Percentiles rank a stretch among this genome's conserved stretches.
These are phyloP conservation scores for Tenodera sinensis DNA, from an alignment of 2,888 invertebrate species.

Conservation along the genomic window DNA sequence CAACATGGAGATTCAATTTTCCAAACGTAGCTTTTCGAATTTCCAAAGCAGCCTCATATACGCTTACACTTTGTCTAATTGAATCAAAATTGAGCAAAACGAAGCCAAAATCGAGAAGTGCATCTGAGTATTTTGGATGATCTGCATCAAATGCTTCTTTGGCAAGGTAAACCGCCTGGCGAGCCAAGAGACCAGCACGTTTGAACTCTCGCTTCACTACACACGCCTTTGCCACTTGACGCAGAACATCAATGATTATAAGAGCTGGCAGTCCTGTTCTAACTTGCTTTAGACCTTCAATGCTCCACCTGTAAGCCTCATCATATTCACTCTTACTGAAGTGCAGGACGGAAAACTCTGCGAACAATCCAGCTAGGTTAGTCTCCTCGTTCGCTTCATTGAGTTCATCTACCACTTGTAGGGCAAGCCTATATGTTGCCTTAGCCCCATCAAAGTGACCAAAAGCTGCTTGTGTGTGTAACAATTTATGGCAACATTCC, in stretches of 20 bases:
- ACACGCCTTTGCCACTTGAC: conserved; percentile 85
- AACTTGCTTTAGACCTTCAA: conserved; percentile 68
- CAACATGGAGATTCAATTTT: conserved; percentile 80
- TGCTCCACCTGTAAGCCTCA: conserved; percentile 69
- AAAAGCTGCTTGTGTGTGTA: conserved; percentile 79
- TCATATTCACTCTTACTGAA: conserved; percentile 54
- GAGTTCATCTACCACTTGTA: conserved; percentile 52
- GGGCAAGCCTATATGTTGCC: conserved; percentile 61
- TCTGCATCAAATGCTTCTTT: conserved; percentile 48
- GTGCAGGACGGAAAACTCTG: conserved; percentile 33
- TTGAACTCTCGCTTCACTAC: conserved; percentile 83
- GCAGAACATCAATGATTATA: conserved; percentile 74
- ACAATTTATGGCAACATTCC: conserved; percentile 78
- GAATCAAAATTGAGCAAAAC: conserved; percentile 86
- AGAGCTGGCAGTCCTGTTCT: conserved; percentile 57
- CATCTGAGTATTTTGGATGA: conserved; percentile 83
- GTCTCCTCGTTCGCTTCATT: conserved; percentile 45
- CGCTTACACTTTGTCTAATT: conserved; percentile 76
- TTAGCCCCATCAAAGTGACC: conserved; percentile 77
- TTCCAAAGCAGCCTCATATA: conserved; percentile 75
- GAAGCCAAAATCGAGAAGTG: conserved; percentile 85
- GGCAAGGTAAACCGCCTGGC: conserved; percentile 73
- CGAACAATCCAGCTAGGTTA: conserved; percentile 66
- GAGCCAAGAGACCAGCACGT: conserved; percentile 76
- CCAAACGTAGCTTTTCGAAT: conserved; percentile 77